Evolutionary conservation across 2,113 vertebrate genomes (phyloP), one percentile per base, ranked within the genome.

Genomic region (Nesogale talazaci): DNA sequence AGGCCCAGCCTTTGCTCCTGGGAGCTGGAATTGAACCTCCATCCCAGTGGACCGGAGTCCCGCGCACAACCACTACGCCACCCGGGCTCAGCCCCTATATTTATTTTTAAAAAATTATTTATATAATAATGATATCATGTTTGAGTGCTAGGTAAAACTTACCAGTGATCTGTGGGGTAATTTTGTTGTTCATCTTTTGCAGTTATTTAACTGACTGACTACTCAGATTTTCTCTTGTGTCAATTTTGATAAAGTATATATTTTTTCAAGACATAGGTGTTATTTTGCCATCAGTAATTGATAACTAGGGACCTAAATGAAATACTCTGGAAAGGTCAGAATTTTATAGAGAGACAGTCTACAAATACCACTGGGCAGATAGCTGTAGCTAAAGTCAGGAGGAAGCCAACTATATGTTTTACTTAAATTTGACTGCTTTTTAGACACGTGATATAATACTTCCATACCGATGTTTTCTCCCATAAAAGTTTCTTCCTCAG

Each of bases 91-190:
- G n/a, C n/a, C n/a, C n/a, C n/a, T n/a, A n/a, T n/a, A n/a, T n/a
- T n/a, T n/a, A n/a, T 16, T 12, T 46, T 80, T 88, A 56, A 29
- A 4, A 57, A 77, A 92, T 83, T 59, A 75, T 82, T 88, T 92
- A 16, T 40, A 27, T 92, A 56, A 87, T 82, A 67, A 74, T 34
- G 29, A 1, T 75, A 81, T 40, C 65, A 38, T 65, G 87, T 75
- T 27, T 82, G 40, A 70, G 81, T 65, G n/a, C 61, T 42, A 86
- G 77, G 16, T 65, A 36, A 25, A 63, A 52, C 38, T 86, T 72
- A 61, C 34, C 83, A 46, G 25, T 63, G 56, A 74, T 76, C 69
- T 75, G 56, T 75, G 67, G n/a, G 56, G 34, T 29, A 80, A 27
- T 19, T 46, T 80, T 85, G 40, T n/a, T 69, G 67, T 31, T 77